Conservation (phyloP, 2,888 invertebrate genomes). For the Tinea pellionella region DNA sequence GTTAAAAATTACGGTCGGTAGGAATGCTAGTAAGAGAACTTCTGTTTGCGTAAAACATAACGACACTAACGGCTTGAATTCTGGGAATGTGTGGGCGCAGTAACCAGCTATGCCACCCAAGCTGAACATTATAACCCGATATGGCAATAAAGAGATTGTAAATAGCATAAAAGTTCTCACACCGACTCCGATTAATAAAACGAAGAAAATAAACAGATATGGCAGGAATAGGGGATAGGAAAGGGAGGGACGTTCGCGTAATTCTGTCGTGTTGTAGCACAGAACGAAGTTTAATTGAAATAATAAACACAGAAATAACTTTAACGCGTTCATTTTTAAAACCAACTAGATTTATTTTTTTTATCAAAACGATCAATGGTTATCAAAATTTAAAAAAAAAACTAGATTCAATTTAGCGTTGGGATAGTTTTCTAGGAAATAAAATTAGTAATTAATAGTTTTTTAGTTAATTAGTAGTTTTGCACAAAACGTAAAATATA, state of each 20-base stretch:
- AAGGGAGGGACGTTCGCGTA: slow-evolving; percentile 26
- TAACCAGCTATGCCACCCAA: slow-evolving; percentile 47
- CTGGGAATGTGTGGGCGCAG: slow-evolving; percentile 37
- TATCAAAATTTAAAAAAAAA: no score
- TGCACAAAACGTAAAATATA: no score
- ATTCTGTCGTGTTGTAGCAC: not conserved
- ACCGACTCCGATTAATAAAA: slow-evolving; percentile 41
- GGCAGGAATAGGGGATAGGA: slow-evolving; percentile 40
- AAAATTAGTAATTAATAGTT: no score
- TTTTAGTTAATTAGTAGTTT: no score
- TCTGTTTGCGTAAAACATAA: slow-evolving; percentile 48
- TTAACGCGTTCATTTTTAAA: not conserved
- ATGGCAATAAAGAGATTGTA: slow-evolving; percentile 40
- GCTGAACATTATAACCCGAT: slow-evolving; percentile 49
- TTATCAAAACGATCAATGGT: no score
- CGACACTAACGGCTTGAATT: slow-evolving; percentile 39
- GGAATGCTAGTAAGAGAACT: slow-evolving; percentile 33
- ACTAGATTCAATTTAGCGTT: no score
- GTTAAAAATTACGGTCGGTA: slow-evolving; percentile 48
- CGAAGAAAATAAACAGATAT: slow-evolving; percentile 42
- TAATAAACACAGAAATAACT: not conserved
- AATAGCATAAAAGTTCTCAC: slow-evolving; percentile 44
- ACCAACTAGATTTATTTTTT: not conserved
- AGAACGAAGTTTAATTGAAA: not conserved
- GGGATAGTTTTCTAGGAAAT: no score